Base-by-base conservation (phyloP, 1,140 invertebrate genomes). In the Drosophila ercepeae region DNA sequence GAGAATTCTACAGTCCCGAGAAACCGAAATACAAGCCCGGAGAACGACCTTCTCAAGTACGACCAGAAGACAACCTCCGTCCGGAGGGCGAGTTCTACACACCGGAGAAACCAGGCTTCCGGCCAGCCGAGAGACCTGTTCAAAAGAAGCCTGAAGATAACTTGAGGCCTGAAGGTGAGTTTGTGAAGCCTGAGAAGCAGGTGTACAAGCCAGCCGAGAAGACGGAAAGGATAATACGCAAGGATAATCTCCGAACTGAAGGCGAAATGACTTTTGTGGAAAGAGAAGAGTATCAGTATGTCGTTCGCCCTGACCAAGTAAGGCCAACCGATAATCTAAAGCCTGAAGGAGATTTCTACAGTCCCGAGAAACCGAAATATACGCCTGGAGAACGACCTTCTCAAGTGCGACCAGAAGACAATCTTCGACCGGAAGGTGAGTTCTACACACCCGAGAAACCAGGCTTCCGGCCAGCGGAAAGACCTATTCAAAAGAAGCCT, bases 161-260 rank as follows among this genome's bases (percentile, higher is more conserved):
- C 91, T 75, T 96, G 0, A 88, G 89, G 5, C 93, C 94, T 6
- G 95, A 95, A 83, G 95, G 95, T 0, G 16, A 63, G 25, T 68
- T 73, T 14, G 68, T 55, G 9, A 67, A 70, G 18, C 92, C 92
- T 0, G 92, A 93, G 29, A 92, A 92, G 61, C 90, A 91, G 0
- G 75, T 86, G 50, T 93, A 89, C 83, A 64, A 67, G 25, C 92
- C 91, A n/a, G n/a, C n/a, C n/a, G n/a, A n/a, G n/a, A n/a, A n/a
- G n/a, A n/a, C n/a, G n/a, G n/a, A n/a, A n/a, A n/a, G n/a, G n/a
- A n/a, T n/a, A n/a, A n/a, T n/a, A n/a, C n/a, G n/a, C n/a, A n/a
- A n/a, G n/a, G n/a, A n/a, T n/a, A n/a, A n/a, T n/a, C n/a, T n/a
- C n/a, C n/a, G n/a, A n/a, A n/a, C n/a, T n/a, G n/a, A n/a, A n/a